Evolutionary conservation across 2,888 invertebrate species (phyloP).

Genomic region (Conus canariensis): DNA sequence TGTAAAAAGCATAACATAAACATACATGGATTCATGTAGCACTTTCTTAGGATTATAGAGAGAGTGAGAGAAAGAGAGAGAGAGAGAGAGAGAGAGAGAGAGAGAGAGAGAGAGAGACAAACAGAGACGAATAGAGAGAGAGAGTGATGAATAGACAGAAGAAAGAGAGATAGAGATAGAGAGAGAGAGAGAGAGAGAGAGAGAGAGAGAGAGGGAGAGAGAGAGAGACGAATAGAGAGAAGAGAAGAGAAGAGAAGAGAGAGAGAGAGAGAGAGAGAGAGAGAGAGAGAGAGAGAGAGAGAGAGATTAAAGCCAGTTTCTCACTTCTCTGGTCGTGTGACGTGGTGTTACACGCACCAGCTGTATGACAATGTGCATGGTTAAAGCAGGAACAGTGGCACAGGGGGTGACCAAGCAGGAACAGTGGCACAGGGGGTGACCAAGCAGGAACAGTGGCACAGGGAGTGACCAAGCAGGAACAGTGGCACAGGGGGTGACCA

Average conservation of each 20-base stretch:
- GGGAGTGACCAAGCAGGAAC: too few relatives aligned
- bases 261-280: neutral
- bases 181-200: constrained; percentile 6
- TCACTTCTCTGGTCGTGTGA: neutral
- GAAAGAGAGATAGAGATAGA: neutral
- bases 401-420: too few relatives aligned
- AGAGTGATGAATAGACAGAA: neutral
- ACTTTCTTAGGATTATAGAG: neutral
- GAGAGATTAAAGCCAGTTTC: neutral
- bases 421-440: too few relatives aligned
- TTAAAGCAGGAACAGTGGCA: too few relatives aligned
- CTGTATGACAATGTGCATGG: too few relatives aligned
- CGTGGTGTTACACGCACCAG: too few relatives aligned
- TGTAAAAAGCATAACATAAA: too few relatives aligned
- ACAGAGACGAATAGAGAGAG: neutral
- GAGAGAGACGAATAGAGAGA: neutral
- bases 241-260: too few relatives aligned
- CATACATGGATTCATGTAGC: too few relatives aligned
- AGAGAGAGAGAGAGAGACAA: neutral
- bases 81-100: neutral
- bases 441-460: too few relatives aligned
- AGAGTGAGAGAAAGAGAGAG: neutral
- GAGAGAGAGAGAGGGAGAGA: neutral
- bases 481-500: too few relatives aligned
- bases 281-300: neutral